Evolutionary conservation across 2,888 invertebrate genomes (phyloP).

Genomic region (Camponotus fellah): DNA sequence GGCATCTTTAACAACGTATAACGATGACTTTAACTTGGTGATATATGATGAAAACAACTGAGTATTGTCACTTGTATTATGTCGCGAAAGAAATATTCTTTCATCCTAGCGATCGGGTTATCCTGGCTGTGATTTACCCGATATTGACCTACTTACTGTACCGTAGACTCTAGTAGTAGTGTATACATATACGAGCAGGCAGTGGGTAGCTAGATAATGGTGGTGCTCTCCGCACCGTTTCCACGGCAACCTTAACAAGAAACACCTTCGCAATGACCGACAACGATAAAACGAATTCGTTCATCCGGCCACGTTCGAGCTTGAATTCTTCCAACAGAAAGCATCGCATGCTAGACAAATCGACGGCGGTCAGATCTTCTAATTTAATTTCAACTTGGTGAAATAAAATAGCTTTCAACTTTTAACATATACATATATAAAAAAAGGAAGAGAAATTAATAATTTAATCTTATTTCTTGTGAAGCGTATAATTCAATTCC

Average conservation of each 20-base stretch:
- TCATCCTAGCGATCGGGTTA: conserved; percentile 64
- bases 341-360: neutral
- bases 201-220: conserved; percentile 74
- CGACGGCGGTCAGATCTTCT: neutral
- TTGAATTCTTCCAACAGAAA: neutral
- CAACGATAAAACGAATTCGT: conserved; percentile 66
- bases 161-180: conserved; percentile 55
- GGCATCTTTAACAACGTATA: neutral
- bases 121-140: conserved; percentile 81
- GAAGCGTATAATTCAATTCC: neutral
- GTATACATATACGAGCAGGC: conserved; percentile 65
- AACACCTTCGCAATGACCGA: conserved; percentile 81
- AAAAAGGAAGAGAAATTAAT: neutral
- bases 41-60: conserved; percentile 13
- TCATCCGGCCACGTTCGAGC: neutral
- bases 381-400: neutral
- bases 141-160: conserved; percentile 84
- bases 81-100: conserved; percentile 57
- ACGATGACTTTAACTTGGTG: neutral
- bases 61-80: conserved; percentile 54
- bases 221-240: conserved; percentile 81
- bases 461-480: neutral
- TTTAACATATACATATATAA: neutral
- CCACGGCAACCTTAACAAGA: conserved; percentile 85
- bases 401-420: neutral